Conservation (phyloP, 1,140 invertebrate genomes). For the Hesperophylax magnus region DNA sequence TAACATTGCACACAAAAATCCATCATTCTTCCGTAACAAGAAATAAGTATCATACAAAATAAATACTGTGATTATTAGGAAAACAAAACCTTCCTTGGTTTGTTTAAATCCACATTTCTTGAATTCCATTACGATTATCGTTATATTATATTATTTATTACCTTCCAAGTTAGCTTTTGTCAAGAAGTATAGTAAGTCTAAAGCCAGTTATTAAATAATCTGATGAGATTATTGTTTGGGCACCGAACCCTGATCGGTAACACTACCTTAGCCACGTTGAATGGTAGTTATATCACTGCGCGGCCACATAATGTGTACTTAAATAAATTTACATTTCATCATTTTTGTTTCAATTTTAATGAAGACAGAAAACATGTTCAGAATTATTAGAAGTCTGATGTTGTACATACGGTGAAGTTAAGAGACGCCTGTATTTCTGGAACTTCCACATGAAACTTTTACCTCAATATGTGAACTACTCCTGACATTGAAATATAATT, state of each 20-base stretch:
- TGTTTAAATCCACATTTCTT: no score
- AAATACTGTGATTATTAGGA: no score
- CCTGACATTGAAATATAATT: conserved; percentile 40
- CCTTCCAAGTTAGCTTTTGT: no score
- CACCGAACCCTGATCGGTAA: background rate
- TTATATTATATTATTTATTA: no score
- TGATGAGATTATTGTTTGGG: no score
- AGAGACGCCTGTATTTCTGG: background rate
- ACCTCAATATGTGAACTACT: conserved; percentile 42
- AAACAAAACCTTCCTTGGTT: no score
- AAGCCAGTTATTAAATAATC: no score
- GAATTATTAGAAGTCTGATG: conserved; percentile 36
- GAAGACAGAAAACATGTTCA: background rate
- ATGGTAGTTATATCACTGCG: background rate
- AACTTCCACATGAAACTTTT: conserved; percentile 24
- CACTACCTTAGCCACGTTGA: background rate
- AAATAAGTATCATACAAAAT: no score
- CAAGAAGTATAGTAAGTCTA: no score
- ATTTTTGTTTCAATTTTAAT: conserved; percentile 1
- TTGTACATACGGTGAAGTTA: conserved; percentile 19
- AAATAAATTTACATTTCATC: background rate
- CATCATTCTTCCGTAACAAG: no score
- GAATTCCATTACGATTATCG: no score
- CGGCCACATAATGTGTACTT: background rate
- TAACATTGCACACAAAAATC: no score